Base-by-base conservation (phyloP, 2,113 vertebrate species). In the Notothenia coriiceps region DNA sequence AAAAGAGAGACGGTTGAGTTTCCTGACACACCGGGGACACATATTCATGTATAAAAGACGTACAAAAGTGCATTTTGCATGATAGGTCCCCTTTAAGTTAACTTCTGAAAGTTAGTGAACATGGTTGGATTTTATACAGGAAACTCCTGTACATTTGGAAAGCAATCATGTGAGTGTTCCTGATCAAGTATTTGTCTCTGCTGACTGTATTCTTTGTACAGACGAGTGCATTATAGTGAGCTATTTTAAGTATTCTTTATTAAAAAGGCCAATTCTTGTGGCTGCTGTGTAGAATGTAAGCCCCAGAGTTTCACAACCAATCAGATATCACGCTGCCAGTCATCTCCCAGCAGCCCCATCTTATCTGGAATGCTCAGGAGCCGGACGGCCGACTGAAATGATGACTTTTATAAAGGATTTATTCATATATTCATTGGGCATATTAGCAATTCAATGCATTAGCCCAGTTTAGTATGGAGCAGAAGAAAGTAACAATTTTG, bases 341-440 rank as follows among this genome's bases (percentile, higher is more conserved):
- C 82, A 68, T 74, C 64, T 52, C 57, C 46, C 25, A 60, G 8
- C n/a, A 13, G 64, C 43, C 20, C 51, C 6, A 9, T 46, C 75
- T 86, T 84, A 83, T 87, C 80, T 67, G 59, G 68, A 85, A 59
- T 72, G 71, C 86, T 40, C 76, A 77, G 57, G 63, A 81, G 74
- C 10, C 2, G 61, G 86, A 79, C 88, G 78, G 56, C 6, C 0
- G 55, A 70, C 71, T 56, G 46, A 85, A 87, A 88, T 67, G 46
- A 83, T 66, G 55, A 79, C 78, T 77, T 84, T 76, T 46, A 60
- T 74, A 84, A 88, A 85, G 70, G 79, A 78, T 92, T 88, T 88
- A 92, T 92, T 91, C 81, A 90, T 89, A 77, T 91, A 91, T 92
- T 90, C 91, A 92, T 87, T 69, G 70, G 61, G 52, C 43, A 63